phyloP scores from a whole-genome alignment of 2,113 vertebrate genomes.

The Antidorcas marsupialis region DNA sequence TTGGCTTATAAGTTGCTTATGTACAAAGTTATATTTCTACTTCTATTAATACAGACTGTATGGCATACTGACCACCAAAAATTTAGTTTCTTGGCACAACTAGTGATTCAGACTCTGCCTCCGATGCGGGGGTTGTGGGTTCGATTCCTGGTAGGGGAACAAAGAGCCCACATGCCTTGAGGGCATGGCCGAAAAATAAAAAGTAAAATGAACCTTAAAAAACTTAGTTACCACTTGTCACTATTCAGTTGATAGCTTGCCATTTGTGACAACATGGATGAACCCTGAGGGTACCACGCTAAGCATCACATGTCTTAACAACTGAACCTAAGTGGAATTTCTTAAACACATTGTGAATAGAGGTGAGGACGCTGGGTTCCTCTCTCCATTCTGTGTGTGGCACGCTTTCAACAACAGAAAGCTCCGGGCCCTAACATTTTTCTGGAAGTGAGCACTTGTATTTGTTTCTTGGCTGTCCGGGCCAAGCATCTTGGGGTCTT shows the following conservation, averaged over 20 bases:
- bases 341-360: background rate
- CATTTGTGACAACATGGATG: background rate
- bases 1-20: background rate
- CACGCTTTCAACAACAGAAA: background rate
- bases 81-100: background rate
- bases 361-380: background rate
- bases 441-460: background rate
- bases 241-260: background rate
- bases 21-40: background rate
- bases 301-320: background rate
- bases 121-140: background rate
- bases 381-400: background rate
- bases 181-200: background rate
- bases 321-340: background rate
- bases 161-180: background rate
- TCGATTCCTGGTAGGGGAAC: background rate
- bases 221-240: background rate
- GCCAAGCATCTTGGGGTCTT: background rate
- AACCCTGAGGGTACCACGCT: background rate
- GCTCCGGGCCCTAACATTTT: background rate
- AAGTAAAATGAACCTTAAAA: background rate
- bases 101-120: background rate
- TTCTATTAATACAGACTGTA: background rate
- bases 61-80: background rate
- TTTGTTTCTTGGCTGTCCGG: background rate